Conservation (phyloP, 2,797 vertebrate species). For the Pyrocephalus nanus region DNA sequence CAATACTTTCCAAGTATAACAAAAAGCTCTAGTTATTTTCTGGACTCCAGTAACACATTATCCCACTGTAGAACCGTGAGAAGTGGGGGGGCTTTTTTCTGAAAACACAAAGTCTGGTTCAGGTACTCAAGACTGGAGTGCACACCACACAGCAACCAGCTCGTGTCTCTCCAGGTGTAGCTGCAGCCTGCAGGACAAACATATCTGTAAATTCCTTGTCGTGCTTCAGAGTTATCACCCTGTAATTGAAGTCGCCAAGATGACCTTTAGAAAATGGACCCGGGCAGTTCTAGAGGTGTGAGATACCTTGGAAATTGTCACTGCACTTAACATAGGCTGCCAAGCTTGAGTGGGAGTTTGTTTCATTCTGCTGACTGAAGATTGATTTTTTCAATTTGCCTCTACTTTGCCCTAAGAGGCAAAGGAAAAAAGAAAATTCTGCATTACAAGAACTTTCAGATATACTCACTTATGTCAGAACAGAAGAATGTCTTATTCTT, state of each 20-base stretch:
- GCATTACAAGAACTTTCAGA: neutral
- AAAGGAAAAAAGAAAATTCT: neutral
- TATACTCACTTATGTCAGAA: neutral
- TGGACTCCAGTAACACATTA: neutral
- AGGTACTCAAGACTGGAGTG: neutral
- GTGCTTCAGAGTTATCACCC: neutral
- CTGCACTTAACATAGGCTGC: neutral
- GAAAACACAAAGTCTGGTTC: neutral
- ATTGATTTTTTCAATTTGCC: neutral
- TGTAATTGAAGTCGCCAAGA: neutral
- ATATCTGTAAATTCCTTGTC: neutral
- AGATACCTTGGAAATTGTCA: neutral
- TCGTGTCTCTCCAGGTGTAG: rapidly evolving
- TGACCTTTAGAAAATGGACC: neutral
- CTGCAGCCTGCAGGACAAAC: neutral
- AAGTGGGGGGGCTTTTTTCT: neutral
- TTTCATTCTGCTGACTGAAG: neutral
- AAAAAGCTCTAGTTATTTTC: neutral
- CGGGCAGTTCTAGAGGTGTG: neutral
- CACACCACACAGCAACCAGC: neutral
- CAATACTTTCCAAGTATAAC: neutral
- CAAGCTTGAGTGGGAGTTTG: neutral
- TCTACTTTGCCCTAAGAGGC: neutral
- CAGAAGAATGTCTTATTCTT: neutral
- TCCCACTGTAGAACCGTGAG: neutral